Evolutionary conservation across 2,888 invertebrate genomes (phyloP).

Genomic region (Blera fallax): DNA sequence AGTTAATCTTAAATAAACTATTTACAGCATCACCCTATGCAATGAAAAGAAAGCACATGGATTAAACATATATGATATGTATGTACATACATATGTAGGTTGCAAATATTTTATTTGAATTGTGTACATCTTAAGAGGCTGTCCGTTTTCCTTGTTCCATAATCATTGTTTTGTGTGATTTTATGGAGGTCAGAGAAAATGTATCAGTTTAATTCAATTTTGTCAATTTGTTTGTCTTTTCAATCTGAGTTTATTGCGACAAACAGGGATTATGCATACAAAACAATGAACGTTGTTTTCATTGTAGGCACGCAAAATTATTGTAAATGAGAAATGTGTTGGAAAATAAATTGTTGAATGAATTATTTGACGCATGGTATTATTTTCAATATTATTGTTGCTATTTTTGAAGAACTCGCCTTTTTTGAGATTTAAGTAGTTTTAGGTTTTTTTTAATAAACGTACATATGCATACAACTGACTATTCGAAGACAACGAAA

Average conservation of each 20-base stretch:
- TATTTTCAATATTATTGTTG: neutral
- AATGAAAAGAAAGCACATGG: too few relatives aligned
- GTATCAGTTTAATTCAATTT: conserved; percentile 77
- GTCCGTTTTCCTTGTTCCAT: neutral
- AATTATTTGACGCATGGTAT: neutral
- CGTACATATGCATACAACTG: too few relatives aligned
- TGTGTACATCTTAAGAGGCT: neutral
- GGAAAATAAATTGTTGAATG: neutral
- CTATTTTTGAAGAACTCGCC: neutral
- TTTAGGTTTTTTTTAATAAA: too few relatives aligned
- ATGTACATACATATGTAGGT: too few relatives aligned
- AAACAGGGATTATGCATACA: neutral
- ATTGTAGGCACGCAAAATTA: conserved; percentile 1
- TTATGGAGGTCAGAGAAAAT: conserved; percentile 26
- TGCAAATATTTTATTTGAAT: neutral
- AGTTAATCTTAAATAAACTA: too few relatives aligned
- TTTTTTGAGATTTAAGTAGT: neutral
- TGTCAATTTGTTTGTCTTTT: conserved; percentile 73
- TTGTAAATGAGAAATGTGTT: neutral
- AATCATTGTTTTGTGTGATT: neutral
- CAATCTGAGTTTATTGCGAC: neutral
- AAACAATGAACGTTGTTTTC: conserved; percentile 2
- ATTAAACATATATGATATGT: neutral
- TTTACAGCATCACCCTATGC: too few relatives aligned
- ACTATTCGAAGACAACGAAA: neutral